Percentiles rank a stretch among this genome's conserved stretches.
Conservation (phyloP, 2,113 vertebrate species). For the Cephalopholis sonnerati region DNA sequence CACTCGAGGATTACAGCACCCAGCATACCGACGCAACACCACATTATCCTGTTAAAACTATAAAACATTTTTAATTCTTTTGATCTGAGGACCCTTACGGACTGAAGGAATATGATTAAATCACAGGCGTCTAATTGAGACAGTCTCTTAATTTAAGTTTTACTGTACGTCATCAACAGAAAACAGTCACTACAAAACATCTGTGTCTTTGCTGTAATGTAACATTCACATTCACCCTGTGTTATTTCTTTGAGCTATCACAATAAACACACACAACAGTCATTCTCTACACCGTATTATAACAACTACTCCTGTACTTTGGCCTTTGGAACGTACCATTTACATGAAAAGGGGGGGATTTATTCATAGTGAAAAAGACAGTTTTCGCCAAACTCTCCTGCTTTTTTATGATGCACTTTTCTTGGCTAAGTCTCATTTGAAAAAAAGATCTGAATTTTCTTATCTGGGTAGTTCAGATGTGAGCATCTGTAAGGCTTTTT, state of each 20-base stretch:
- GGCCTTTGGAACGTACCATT: background rate
- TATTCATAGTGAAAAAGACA: background rate
- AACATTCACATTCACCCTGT: background rate
- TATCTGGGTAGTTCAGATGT: background rate
- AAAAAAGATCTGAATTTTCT: background rate
- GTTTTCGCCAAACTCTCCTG: background rate
- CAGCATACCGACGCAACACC: too few species aligned
- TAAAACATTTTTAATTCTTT: too few species aligned
- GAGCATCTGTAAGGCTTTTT: background rate
- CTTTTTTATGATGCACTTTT: background rate
- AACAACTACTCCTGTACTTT: background rate
- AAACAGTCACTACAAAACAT: background rate
- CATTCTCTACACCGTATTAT: background rate
- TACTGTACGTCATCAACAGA: background rate
- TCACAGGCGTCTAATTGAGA: too few species aligned
- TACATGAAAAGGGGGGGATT: background rate
- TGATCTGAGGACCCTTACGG: too few species aligned
- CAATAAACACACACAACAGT: constrained; percentile 7
- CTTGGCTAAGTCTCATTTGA: background rate
- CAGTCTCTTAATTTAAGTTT: too few species aligned
- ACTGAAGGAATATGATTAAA: too few species aligned
- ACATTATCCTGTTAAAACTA: too few species aligned
- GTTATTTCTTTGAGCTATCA: background rate
- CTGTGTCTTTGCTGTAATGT: background rate
- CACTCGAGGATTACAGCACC: too few species aligned